Conservation (phyloP, 2,113 vertebrate species). For the Chrysemys picta region DNA sequence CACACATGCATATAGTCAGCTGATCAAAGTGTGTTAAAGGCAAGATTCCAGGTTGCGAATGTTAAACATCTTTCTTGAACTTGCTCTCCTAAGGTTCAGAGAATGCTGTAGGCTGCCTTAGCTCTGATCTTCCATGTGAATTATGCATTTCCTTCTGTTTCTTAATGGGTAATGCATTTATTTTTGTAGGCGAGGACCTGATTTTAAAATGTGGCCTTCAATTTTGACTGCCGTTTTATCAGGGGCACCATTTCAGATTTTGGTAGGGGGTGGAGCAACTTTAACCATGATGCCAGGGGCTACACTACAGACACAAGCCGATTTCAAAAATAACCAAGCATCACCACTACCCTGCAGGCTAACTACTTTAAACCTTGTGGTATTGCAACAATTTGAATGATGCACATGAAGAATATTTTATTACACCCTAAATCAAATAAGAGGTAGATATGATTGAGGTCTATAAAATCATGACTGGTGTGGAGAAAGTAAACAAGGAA, state of each 20-base stretch:
- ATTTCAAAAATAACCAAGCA: rapidly evolving
- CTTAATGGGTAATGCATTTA: neutral
- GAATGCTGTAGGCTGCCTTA: neutral
- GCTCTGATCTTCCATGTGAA: neutral
- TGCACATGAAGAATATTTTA: neutral
- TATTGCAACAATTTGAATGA: rapidly evolving
- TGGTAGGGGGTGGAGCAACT: no score
- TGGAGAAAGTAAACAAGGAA: no score
- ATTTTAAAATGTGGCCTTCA: neutral
- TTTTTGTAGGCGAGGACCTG: neutral
- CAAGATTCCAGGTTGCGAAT: neutral
- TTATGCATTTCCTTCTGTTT: neutral
- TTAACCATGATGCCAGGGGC: no score
- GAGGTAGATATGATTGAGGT: no score
- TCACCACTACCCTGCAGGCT: neutral
- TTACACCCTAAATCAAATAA: neutral
- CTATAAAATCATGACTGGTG: no score
- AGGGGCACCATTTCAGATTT: neutral
- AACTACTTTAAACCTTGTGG: rapidly evolving
- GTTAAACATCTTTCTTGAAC: neutral
- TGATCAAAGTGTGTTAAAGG: neutral
- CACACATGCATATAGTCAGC: rapidly evolving
- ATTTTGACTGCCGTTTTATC: neutral
- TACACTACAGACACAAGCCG: neutral
- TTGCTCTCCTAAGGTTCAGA: neutral